A percentile compares a stretch with the other conserved stretches of the same genome.
phyloP scores from a whole-genome alignment of 2,797 vertebrate species.

The Spinus olivaceus region DNA sequence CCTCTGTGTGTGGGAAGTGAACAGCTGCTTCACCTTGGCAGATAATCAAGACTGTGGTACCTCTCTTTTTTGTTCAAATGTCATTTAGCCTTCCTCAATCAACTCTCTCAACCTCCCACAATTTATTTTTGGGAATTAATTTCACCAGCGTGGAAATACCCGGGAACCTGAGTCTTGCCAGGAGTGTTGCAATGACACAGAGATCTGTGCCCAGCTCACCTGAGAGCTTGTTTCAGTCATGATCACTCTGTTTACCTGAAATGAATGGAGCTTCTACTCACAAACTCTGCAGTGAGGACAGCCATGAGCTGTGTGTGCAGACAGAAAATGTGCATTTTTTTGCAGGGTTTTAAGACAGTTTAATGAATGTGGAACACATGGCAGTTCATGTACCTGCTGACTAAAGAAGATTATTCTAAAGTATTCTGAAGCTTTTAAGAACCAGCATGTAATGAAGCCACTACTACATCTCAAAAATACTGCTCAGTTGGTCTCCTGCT shows the following conservation, averaged over 20 bases:
- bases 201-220: neutral
- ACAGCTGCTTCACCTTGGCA: neutral
- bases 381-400: neutral
- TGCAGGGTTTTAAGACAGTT: neutral
- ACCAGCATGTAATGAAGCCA: neutral
- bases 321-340: neutral
- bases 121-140: neutral
- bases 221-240: neutral
- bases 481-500: neutral
- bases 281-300: neutral
- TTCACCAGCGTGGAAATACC: neutral
- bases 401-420: conserved; percentile 13
- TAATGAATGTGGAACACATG: neutral
- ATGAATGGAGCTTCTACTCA: neutral
- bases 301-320: neutral
- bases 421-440: conserved; percentile 18
- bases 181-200: neutral
- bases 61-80: neutral
- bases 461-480: neutral
- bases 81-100: neutral
- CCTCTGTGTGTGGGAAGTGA: neutral
- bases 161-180: neutral
- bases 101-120: neutral
- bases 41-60: neutral
- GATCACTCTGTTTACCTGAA: neutral